Base-by-base conservation (phyloP, 2,113 vertebrate genomes). In the Etia nguti region DNA sequence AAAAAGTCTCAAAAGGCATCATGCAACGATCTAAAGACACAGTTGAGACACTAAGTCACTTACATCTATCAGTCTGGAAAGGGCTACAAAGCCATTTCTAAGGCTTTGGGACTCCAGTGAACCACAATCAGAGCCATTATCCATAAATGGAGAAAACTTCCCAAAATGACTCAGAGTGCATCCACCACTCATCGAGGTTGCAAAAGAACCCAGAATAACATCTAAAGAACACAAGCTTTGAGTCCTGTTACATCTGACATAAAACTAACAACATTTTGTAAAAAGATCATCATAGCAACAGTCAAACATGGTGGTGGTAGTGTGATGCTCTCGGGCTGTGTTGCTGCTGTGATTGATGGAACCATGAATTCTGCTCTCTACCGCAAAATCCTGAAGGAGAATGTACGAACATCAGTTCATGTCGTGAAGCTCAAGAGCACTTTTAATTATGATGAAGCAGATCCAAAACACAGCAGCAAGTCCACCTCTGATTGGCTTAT, bases 291-390 rank as follows among this genome's bases (percentile, higher is more conserved):
- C 62, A 5, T 22, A 68, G 11, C 34, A 22, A 15, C 62, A 68
- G 62, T 36, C 6, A 68, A 68, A 22, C 34, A 41, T 68, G 34
- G 62, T 68, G 60, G 34, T 68, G 60, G 60, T 38, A 68, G 62
- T 68, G 62, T 8, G 6, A 22, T 1, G 60, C 20, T 68, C 31
- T 62, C 0, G 0, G 31, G 59, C 0, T 36, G 18, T 62, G 0
- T n/a, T 38, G 60, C 0, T 65, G 60, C 60, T 65, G 34, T n/a
- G 34, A 22, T 38, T 65, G 34, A 65, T 38, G 18, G 34, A 38
- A 38, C 60, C 31, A 36, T 65, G 10, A 36, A 0, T 38, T 65
- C 34, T 38, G 18, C 18, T 38, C 31, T 65, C 18, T 38, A n/a
- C 60, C 6, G 2, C 5, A 62, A 62, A 62, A 0, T 65, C 60